Conservation (phyloP, 2,888 invertebrate genomes). For the Macrophya alboannulata region DNA sequence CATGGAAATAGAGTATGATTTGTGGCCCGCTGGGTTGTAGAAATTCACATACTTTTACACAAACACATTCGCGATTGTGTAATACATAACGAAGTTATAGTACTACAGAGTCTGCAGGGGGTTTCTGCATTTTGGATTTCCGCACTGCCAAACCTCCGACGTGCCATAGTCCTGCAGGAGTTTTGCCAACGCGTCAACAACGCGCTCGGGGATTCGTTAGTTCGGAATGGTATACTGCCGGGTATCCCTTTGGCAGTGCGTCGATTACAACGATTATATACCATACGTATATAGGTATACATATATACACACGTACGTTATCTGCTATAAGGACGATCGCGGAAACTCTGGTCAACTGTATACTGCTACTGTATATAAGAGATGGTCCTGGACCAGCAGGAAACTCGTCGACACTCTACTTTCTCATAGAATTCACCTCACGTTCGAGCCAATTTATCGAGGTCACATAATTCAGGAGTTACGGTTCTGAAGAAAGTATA, state of each 20-base stretch:
- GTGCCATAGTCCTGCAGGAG: constrained; percentile 6
- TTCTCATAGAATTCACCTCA: constrained; percentile 33
- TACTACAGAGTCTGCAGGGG: constrained; percentile 1
- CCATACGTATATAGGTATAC: neutral
- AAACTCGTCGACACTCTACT: constrained; percentile 9
- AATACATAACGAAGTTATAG: constrained; percentile 49
- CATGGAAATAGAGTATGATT: constrained; percentile 77
- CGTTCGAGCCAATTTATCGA: constrained; percentile 42
- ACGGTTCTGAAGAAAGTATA: constrained; percentile 32
- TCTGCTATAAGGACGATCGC: neutral
- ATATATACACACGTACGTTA: neutral
- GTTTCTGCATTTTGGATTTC: neutral
- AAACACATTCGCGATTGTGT: constrained; percentile 29
- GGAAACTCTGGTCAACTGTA: neutral
- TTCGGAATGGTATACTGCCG: constrained; percentile 22
- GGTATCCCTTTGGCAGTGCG: neutral
- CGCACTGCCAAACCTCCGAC: neutral
- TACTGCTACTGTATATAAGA: neutral
- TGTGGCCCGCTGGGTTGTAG: constrained; percentile 64
- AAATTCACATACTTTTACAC: constrained; percentile 52
- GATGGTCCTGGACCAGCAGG: neutral
- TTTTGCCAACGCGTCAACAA: constrained; percentile 42
- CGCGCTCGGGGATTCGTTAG: constrained; percentile 41
- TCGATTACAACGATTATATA: constrained; percentile 46
- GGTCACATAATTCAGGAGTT: constrained; percentile 45